Evolutionary conservation across 2,113 vertebrate species (phyloP).

Genomic region (Amia ocellicauda): DNA sequence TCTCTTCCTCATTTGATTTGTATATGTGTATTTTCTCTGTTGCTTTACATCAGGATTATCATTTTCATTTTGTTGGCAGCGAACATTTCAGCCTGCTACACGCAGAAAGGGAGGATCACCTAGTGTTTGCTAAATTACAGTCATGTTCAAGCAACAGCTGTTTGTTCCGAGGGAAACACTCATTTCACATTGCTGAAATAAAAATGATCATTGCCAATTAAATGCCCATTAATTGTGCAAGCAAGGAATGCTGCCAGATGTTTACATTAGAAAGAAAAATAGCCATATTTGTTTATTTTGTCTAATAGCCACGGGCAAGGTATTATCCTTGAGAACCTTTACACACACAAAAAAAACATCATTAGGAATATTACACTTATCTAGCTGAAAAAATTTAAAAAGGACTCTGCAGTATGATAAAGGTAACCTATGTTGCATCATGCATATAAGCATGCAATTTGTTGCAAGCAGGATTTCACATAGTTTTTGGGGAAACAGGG

Average conservation of each 20-base stretch:
- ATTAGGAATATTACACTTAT: conserved; percentile 31
- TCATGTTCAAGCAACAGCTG: conserved; percentile 90
- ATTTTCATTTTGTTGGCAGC: neutral
- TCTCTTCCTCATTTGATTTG: neutral
- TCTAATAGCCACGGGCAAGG: conserved; percentile 54
- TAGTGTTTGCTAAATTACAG: conserved; percentile 75
- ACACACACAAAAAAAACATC: conserved; percentile 23
- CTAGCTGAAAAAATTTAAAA: conserved; percentile 10
- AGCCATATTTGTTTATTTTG: conserved; percentile 74
- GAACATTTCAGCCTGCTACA: conserved; percentile 46
- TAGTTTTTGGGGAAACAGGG: too few species aligned
- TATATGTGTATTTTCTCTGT: too few species aligned
- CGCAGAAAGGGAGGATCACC: conserved; percentile 72
- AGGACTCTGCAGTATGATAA: neutral
- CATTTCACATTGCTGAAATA: conserved; percentile 86
- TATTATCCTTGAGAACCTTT: conserved; percentile 19
- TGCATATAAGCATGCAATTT: too few species aligned
- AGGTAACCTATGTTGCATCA: neutral
- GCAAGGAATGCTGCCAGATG: conserved; percentile 92
- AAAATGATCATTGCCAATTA: conserved; percentile 98
- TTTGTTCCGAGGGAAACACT: conserved; percentile 86
- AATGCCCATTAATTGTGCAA: conserved; percentile 97
- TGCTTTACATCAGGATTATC: too few species aligned
- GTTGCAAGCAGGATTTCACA: too few species aligned
- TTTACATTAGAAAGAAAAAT: conserved; percentile 91